Evolutionary conservation across 2,797 vertebrate species (phyloP).

Genomic region (Cossypha polioptera): DNA sequence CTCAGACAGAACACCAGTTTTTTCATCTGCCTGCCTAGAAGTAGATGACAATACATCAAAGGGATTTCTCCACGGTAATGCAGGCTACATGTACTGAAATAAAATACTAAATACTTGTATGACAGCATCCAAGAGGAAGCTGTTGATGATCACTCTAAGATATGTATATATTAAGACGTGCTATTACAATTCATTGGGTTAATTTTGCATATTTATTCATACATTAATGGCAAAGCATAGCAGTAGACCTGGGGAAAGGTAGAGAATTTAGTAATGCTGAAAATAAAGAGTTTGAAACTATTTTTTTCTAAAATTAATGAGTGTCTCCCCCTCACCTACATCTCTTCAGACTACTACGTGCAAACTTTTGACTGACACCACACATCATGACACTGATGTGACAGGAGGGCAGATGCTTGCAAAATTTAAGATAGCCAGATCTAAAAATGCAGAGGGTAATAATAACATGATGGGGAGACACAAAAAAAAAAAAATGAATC

Average conservation of each 20-base stretch:
- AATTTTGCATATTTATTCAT: not conserved
- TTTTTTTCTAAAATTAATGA: not conserved
- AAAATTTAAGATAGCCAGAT: not conserved
- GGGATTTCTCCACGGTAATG: not conserved
- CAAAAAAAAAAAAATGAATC: not conserved
- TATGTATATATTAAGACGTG: not conserved
- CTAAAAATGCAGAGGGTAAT: not conserved
- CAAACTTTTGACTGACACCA: not conserved
- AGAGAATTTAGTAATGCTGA: not conserved
- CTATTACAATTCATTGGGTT: not conserved
- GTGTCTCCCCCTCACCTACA: not conserved
- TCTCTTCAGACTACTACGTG: not conserved
- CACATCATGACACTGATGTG: rapidly evolving
- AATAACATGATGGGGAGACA: rapidly evolving
- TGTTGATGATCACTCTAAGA: not conserved
- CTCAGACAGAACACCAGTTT: not conserved
- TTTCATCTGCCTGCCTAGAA: not conserved
- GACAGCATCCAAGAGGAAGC: not conserved
- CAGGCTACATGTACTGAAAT: not conserved
- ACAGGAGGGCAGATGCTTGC: not conserved
- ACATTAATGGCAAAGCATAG: not conserved
- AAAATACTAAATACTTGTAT: not conserved
- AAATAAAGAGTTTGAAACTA: not conserved
- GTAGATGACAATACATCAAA: not conserved
- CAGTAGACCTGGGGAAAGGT: not conserved